Evolutionary conservation across 2,113 vertebrate genomes (phyloP), one percentile per base, ranked within the genome.

Genomic region (Myxocyprinus asiaticus): DNA sequence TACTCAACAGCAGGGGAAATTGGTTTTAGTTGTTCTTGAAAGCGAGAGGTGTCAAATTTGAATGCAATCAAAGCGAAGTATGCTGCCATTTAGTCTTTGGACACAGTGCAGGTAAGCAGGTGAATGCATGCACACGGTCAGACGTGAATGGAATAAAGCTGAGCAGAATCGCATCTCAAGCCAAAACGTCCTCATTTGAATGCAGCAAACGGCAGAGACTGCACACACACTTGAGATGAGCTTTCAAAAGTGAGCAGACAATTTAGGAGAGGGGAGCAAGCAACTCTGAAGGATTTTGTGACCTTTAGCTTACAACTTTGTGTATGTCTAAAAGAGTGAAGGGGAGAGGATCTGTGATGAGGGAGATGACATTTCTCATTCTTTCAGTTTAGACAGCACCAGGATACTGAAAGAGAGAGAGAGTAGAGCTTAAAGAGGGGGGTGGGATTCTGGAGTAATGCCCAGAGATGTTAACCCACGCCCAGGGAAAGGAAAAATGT

Each of bases 331-430:
- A 53, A 59, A 71, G 42, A 6, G 67, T 66, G 43, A 47, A 68
- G 67, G 76, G n/a, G 56, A 73, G 65, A 56, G 58, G 56, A n/a
- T 56, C 67, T 63, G 8, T 7, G 12, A 69, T 62, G 66, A 22
- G 77, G 59, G 77, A 76, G 48, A 53, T 76, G 73, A 76, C 73
- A 76, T 76, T 76, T 76, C 22, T 76, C 62, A 44, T 55, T 76
- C 61, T 63, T 63, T 51, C 11, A 33, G 47, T 58, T 48, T 81
- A 42, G 69, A 68, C 22, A 64, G 22, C 22, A 74, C 10, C 69
- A 14, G 50, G 48, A 15, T 47, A 62, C 47, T 47, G 69, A 53
- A 65, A 59, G 63, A 63, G 44, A 55, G 58, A 44, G 11, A 33
- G 22, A 33, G 22, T 33, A 3, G 22, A 11, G 10, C 44, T 53